These are phyloP conservation scores for Isurus oxyrinchus DNA, from an alignment of 2,113 vertebrate species.

Conservation along the genomic window DNA sequence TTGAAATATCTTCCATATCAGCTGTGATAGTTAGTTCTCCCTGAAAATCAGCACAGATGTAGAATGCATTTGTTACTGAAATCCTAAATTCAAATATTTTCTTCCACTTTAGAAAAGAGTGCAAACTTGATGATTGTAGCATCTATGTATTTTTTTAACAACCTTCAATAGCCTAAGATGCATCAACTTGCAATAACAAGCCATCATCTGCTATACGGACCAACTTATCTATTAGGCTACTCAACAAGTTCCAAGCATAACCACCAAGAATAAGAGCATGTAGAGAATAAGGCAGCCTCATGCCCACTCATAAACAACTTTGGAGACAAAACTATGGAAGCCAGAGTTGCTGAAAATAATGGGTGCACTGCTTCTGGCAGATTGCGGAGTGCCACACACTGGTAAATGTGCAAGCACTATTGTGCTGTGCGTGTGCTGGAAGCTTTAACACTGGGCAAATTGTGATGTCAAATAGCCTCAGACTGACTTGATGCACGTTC, in stretches of 20 bases:
- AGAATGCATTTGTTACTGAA: not conserved
- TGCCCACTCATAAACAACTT: not conserved
- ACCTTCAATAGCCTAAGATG: not conserved
- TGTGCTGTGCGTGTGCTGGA: no score
- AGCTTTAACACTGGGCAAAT: no score
- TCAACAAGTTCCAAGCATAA: not conserved
- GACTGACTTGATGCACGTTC: no score
- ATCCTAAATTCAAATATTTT: not conserved
- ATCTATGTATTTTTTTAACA: not conserved
- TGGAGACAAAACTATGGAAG: not conserved
- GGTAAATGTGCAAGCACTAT: not conserved
- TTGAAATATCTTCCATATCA: constrained; percentile 62
- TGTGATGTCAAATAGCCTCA: no score
- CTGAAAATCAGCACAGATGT: constrained; percentile 41
- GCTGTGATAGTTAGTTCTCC: constrained; percentile 65
- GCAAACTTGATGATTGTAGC: not conserved
- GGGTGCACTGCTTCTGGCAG: not conserved
- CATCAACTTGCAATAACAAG: not conserved
- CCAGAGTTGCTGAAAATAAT: not conserved
- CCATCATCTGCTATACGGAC: not conserved
- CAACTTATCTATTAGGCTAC: not conserved
- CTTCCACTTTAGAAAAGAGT: not conserved
- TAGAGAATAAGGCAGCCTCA: not conserved
- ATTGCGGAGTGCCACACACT: not conserved
- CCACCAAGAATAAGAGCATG: not conserved